Base-by-base conservation (phyloP, 2,888 invertebrate genomes). In the Xylota sylvarum region DNA sequence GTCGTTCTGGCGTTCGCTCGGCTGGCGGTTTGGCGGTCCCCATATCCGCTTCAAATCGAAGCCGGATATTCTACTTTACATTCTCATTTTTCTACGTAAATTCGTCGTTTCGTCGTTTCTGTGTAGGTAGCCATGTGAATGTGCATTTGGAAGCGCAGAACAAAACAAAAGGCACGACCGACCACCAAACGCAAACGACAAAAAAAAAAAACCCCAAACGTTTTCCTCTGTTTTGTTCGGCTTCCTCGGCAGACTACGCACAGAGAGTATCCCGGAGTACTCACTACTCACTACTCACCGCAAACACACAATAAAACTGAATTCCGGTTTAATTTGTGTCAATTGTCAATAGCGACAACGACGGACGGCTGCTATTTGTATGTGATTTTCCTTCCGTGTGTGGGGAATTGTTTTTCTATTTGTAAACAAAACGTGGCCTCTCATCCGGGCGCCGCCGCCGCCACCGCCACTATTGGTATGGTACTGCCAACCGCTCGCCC, bases 11-110 rank as follows among this genome's bases (percentile, higher is more conserved):
- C 40, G 5, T 50, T 50, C 43, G n/a, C 6, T 40, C 55, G 19
- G 48, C 40, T 23, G 37, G 14, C 37, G 7, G 48, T 9, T 23
- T 17, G 58, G 35, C 77, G 17, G 67, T 77, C 69, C 60, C 77
- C 77, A 82, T 86, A 86, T 86, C 86, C 86, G 86, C 72, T 82
- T 81, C 56, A 86, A 77, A 86, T 86, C 86, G 86, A 86, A 81
- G 86, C 90, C 90, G 90, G 90, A 90, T 89, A 90, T 90, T 90
- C 91, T 90, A 91, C 90, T 91, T 91, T 90, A 91, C 89, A 90
- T 91, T 91, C 90, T 90, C 90, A 86, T 87, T 88, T 84, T 89
- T 88, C 76, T 74, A 83, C 89, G 81, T 78, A 64, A 67, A 78
- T 52, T 43, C 52, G 62, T 50, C 55, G 52, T 73, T 82, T 78